These are phyloP conservation scores for Rhamphomyia laevipes DNA, from an alignment of 2,888 invertebrate genomes.

Conservation along the genomic window DNA sequence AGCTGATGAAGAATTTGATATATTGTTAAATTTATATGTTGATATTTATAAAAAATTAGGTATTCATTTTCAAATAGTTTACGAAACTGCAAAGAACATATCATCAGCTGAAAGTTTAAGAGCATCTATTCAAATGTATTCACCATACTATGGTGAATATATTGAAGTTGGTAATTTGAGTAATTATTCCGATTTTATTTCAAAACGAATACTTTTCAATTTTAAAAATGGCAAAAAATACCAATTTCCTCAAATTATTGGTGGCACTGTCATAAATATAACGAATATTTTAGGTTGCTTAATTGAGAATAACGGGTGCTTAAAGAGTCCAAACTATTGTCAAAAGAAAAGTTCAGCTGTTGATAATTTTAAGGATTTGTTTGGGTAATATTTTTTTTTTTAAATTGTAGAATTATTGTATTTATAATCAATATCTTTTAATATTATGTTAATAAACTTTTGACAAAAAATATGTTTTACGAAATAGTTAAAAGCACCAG, in stretches of 20 bases:
- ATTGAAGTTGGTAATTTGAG: constrained; percentile 65
- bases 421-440: too few relatives aligned
- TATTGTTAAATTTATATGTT: constrained; percentile 41
- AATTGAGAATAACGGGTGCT: constrained; percentile 48
- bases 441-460: too few relatives aligned
- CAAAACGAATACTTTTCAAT: constrained; percentile 63
- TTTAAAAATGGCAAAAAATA: constrained; percentile 46
- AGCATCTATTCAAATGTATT: constrained; percentile 63
- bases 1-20: constrained; percentile 45
- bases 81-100: constrained; percentile 50
- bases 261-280: constrained; percentile 62
- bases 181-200: constrained; percentile 58
- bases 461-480: too few relatives aligned
- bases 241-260: constrained; percentile 54
- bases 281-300: constrained; percentile 61
- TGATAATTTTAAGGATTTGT: background rate
- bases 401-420: too few relatives aligned
- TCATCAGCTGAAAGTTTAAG: constrained; percentile 53
- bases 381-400: background rate
- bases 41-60: constrained; percentile 52
- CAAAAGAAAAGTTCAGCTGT: background rate
- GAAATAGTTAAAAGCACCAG: too few relatives aligned
- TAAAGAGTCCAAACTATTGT: background rate
- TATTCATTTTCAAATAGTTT: constrained; percentile 53
- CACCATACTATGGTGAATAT: constrained; percentile 48